Conservation (phyloP, 2,113 vertebrate species). For the Hippopotamus amphibius region DNA sequence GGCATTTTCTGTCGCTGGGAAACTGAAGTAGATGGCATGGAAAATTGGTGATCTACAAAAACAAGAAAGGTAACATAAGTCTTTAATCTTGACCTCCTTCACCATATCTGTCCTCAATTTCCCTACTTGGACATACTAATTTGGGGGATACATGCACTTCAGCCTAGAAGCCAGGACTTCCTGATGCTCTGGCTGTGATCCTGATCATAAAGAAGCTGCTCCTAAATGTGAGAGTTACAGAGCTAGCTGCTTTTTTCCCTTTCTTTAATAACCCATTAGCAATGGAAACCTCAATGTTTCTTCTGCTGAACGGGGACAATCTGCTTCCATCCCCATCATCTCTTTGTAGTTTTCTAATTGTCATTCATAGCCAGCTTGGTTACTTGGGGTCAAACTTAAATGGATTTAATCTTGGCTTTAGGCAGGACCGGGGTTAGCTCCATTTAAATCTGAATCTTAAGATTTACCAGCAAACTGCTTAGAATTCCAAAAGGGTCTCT, state of each 20-base stretch:
- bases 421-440: constrained; percentile 17
- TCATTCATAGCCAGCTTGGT: constrained; percentile 21
- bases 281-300: constrained; percentile 15
- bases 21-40: background rate
- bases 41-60: background rate
- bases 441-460: constrained; percentile 28
- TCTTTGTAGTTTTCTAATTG: constrained; percentile 46
- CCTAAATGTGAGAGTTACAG: background rate
- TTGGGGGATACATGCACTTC: background rate
- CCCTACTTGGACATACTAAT: background rate
- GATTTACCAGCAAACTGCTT: constrained; percentile 54
- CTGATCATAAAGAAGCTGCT: constrained; percentile 18
- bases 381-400: constrained; percentile 65
- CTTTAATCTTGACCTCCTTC: background rate
- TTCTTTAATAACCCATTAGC: constrained; percentile 24
- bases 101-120: background rate
- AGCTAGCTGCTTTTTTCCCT: background rate
- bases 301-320: background rate
- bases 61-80: background rate
- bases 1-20: background rate
- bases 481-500: constrained; percentile 49
- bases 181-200: background rate
- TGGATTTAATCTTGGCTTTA: constrained; percentile 41
- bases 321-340: background rate
- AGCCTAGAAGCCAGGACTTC: background rate